Conservation (phyloP, 2,888 invertebrate species). For the Selenia dentaria region DNA sequence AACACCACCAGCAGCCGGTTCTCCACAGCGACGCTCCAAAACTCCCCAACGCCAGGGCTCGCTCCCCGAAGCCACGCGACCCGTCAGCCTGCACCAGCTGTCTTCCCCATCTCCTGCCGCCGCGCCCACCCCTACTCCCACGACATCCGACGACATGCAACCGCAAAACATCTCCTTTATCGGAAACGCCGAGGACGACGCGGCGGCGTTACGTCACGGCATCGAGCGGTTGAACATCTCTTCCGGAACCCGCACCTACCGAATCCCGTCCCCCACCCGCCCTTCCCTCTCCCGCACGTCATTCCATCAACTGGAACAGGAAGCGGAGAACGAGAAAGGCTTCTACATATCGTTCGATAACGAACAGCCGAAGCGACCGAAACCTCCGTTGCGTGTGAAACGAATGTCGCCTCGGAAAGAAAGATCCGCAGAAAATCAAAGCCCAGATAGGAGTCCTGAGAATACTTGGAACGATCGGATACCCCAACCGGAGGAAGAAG, state of each 20-base stretch:
- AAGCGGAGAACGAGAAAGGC: constrained; percentile 87
- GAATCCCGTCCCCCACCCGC: constrained; percentile 94
- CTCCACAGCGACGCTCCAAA: constrained; percentile 61
- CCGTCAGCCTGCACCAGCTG: constrained; percentile 81
- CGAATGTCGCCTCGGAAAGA: constrained; percentile 92
- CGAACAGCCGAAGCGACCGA: constrained; percentile 94
- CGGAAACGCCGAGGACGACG: constrained; percentile 87
- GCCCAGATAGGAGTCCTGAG: constrained; percentile 65
- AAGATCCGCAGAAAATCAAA: constrained; percentile 50
- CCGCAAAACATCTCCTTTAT: constrained; percentile 97
- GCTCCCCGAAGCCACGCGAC: constrained; percentile 54
- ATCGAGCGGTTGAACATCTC: constrained; percentile 93
- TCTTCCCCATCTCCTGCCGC: constrained; percentile 84
- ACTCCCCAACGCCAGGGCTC: constrained; percentile 85
- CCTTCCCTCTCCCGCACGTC: constrained; percentile 89
- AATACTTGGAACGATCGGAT: constrained; percentile 50
- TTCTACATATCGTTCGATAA: constrained; percentile 98
- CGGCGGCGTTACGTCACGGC: constrained; percentile 80
- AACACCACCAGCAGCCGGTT: constrained; percentile 78
- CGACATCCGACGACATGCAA: constrained; percentile 91
- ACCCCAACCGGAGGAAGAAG: constrained; percentile 44
- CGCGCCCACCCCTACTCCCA: constrained; percentile 74
- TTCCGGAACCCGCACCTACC: constrained; percentile 94
- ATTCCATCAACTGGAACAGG: constrained; percentile 83
- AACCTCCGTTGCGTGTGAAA: constrained; percentile 92